Percentiles rank a stretch among this genome's conserved stretches.
These are phyloP conservation scores for Antidorcas marsupialis DNA, from an alignment of 2,113 vertebrate species.

Conservation along the genomic window DNA sequence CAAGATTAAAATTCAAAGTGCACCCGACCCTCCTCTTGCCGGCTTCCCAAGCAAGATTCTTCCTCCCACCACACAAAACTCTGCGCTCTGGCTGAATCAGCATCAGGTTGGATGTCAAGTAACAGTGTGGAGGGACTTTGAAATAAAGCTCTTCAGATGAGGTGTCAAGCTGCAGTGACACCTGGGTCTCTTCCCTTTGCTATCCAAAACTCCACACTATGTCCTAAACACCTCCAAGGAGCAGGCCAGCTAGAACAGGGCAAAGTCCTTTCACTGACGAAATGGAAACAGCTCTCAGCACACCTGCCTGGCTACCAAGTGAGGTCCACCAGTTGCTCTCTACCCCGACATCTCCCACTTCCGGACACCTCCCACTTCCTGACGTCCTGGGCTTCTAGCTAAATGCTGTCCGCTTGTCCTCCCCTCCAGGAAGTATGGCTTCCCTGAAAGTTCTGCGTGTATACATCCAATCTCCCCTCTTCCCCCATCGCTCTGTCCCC, in stretches of 20 bases:
- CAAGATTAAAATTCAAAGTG: slow-evolving; percentile 11
- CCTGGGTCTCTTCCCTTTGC: not conserved
- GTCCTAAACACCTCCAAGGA: not conserved
- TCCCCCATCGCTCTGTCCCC: not conserved
- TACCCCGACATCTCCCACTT: not conserved
- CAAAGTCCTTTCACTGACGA: not conserved
- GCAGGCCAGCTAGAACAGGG: not conserved
- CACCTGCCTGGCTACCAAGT: not conserved
- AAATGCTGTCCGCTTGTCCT: not conserved
- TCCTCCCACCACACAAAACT: not conserved
- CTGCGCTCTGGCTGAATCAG: not conserved
- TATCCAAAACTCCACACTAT: not conserved
- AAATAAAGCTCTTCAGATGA: not conserved
- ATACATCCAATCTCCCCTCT: not conserved
- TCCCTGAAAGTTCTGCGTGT: not conserved
- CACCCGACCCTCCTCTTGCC: not conserved
- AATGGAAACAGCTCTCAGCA: not conserved
- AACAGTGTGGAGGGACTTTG: not conserved
- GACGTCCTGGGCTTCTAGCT: not conserved
- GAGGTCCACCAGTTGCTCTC: not conserved
- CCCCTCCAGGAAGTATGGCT: not conserved
- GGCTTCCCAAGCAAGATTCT: not conserved
- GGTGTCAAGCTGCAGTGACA: not conserved
- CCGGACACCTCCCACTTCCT: not conserved
- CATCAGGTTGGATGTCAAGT: not conserved